Evolutionary conservation across 2,797 vertebrate genomes (phyloP).

Genomic region (Sebastes melanostomus): DNA sequence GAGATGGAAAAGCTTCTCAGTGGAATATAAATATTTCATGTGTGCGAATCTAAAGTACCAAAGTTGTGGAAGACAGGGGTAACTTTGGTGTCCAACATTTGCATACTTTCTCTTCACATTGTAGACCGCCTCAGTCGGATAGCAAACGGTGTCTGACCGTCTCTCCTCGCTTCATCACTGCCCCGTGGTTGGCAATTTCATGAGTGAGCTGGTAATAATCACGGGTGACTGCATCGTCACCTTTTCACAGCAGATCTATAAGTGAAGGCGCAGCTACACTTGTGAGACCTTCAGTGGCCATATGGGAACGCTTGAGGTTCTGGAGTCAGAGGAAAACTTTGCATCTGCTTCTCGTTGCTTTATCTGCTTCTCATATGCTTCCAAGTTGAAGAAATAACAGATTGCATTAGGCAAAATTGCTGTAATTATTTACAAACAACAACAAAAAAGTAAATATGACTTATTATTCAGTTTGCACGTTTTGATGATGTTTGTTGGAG

Average conservation of each 20-base stretch:
- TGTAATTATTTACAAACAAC: background rate
- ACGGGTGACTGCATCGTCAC: constrained; percentile 82
- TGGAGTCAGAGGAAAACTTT: constrained; percentile 49
- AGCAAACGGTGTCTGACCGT: constrained; percentile 29
- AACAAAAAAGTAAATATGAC: background rate
- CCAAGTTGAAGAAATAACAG: constrained; percentile 8
- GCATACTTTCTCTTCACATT: constrained; percentile 3
- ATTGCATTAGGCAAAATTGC: background rate
- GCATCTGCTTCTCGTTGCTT: constrained; percentile 48
- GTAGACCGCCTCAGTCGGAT: background rate
- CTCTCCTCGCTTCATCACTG: constrained; percentile 46
- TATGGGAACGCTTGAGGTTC: constrained; percentile 67
- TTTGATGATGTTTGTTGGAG: background rate
- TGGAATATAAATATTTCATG: constrained; percentile 53
- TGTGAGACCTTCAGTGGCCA: constrained; percentile 50
- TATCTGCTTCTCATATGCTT: constrained; percentile 27
- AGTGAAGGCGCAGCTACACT: constrained; percentile 38
- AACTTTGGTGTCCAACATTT: background rate
- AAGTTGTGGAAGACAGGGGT: background rate
- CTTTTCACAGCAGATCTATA: constrained; percentile 69
- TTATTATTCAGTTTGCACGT: background rate
- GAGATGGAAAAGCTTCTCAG: constrained; percentile 42
- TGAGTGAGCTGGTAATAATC: constrained; percentile 82
- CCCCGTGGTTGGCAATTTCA: constrained; percentile 75
- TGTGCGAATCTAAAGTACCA: constrained; percentile 32